A percentile compares a stretch with the other conserved stretches of the same genome.
Conservation (phyloP, 2,113 vertebrate genomes). For the Tretioscincus oriximinensis region DNA sequence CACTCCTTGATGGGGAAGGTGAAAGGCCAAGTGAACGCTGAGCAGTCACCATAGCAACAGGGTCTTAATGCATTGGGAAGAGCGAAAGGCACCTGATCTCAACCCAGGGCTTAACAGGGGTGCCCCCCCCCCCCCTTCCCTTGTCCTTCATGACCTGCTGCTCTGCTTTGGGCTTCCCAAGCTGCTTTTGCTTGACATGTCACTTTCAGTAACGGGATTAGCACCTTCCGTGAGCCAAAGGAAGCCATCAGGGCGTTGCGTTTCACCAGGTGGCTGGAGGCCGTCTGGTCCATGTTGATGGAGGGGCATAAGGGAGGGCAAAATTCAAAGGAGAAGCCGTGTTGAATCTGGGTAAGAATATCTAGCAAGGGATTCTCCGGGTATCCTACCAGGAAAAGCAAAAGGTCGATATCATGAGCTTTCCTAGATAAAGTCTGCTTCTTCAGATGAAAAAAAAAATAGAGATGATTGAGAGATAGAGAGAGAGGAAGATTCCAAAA, state of each 20-base stretch:
- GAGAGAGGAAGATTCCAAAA: too few species aligned
- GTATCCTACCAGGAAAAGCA: too few species aligned
- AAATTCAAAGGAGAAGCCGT: too few species aligned
- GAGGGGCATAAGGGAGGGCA: too few species aligned
- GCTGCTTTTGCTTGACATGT: too few species aligned
- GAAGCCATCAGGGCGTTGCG: neutral
- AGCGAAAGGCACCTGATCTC: neutral
- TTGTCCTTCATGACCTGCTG: neutral
- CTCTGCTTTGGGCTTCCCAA: neutral
- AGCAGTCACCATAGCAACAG: neutral
- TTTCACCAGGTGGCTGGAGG: neutral
- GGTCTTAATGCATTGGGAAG: neutral
- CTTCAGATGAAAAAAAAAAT: too few species aligned
- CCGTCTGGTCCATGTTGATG: too few species aligned
- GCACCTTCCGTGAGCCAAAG: neutral
- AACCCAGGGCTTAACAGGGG: neutral
- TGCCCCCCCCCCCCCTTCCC: neutral
- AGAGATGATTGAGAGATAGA: too few species aligned
- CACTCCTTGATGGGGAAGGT: neutral
- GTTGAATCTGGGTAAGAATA: too few species aligned
- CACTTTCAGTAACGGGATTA: slow-evolving; percentile 1
- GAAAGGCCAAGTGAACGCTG: slow-evolving; percentile 13
- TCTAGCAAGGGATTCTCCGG: too few species aligned
- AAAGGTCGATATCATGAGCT: too few species aligned
- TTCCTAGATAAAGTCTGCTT: too few species aligned